These are phyloP conservation scores for Paramuricea clavata DNA, from an alignment of 92 coral and sea anemone species.

Conservation along the genomic window DNA sequence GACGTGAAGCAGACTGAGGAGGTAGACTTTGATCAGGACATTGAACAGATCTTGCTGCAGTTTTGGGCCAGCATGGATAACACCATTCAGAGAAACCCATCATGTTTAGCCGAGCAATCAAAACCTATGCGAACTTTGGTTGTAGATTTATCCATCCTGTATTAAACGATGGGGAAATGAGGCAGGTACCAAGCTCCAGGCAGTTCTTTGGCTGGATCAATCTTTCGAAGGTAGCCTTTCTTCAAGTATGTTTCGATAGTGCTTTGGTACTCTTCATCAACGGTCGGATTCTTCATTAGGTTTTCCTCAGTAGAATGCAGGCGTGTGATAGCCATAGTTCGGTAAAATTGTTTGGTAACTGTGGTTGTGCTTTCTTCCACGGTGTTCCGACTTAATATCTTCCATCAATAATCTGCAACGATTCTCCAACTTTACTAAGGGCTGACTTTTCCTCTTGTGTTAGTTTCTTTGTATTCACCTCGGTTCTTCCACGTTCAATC, in stretches of 20 bases:
- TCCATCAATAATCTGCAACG: not conserved
- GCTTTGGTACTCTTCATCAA: constrained; percentile 55
- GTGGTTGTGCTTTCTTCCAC: constrained; percentile 57
- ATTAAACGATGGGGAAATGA: constrained; percentile 69
- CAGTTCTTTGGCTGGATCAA: constrained; percentile 14
- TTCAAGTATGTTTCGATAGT: constrained; percentile 17
- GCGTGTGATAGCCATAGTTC: constrained; percentile 39
- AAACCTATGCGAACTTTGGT: constrained; percentile 59
- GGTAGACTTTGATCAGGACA: too few relatives aligned
- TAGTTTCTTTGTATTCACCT: not conserved
- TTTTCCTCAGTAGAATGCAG: constrained; percentile 52
- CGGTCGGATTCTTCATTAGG: constrained; percentile 25
- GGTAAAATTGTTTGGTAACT: constrained; percentile 38
- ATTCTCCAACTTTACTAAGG: constrained; percentile 41
- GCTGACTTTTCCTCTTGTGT: constrained; percentile 62
- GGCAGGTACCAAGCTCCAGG: constrained; percentile 64
- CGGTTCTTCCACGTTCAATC: constrained; percentile 56
- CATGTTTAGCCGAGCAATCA: constrained; percentile 60
- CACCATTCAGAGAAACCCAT: constrained; percentile 63
- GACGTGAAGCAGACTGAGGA: too few relatives aligned
- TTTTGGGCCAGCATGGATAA: constrained; percentile 68
- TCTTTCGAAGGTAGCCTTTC: constrained; percentile 62
- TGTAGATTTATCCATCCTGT: constrained; percentile 65
- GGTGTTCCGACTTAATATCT: constrained; percentile 63
- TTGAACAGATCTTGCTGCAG: constrained; percentile 63